Evolutionary conservation across 92 coral and sea anemone genomes (phyloP).

Genomic region (Phenganax marumi): DNA sequence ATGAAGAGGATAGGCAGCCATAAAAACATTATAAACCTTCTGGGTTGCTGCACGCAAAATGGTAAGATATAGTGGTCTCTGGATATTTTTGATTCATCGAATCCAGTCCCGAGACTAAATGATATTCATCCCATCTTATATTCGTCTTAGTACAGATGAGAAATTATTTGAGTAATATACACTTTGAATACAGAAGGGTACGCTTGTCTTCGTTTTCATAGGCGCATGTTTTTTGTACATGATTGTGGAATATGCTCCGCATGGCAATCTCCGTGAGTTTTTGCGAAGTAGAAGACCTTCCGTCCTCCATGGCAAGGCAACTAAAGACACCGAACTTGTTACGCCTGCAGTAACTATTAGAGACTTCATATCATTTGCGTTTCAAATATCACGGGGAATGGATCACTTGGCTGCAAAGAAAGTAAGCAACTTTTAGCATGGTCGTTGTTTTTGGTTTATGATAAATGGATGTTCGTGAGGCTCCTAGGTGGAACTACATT

Average conservation of each 20-base stretch:
- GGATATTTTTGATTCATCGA: too few species aligned
- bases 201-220: neutral
- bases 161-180: too few species aligned
- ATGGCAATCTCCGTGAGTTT: constrained; percentile 93
- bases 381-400: constrained; percentile 95
- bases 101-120: too few species aligned
- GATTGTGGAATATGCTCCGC: constrained; percentile 92
- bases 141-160: too few species aligned
- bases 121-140: too few species aligned
- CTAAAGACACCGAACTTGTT: constrained; percentile 34
- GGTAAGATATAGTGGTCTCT: constrained; percentile 52
- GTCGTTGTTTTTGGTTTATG: too few species aligned
- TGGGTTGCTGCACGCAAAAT: constrained; percentile 94
- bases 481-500: too few species aligned
- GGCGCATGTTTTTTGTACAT: constrained; percentile 76
- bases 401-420: constrained; percentile 78
- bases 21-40: constrained; percentile 85
- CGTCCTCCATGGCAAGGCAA: constrained; percentile 55
- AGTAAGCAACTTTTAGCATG: constrained; percentile 46
- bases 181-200: too few species aligned
- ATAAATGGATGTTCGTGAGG: too few species aligned
- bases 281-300: constrained; percentile 89
- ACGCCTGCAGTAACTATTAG: constrained; percentile 74
- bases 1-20: constrained; percentile 96
- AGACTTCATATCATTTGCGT: constrained; percentile 92